A percentile compares a stretch with the other conserved stretches of the same genome.
Evolutionary conservation across 1,140 invertebrate genomes (phyloP).

Genomic region (Harpegnathos saltator): DNA sequence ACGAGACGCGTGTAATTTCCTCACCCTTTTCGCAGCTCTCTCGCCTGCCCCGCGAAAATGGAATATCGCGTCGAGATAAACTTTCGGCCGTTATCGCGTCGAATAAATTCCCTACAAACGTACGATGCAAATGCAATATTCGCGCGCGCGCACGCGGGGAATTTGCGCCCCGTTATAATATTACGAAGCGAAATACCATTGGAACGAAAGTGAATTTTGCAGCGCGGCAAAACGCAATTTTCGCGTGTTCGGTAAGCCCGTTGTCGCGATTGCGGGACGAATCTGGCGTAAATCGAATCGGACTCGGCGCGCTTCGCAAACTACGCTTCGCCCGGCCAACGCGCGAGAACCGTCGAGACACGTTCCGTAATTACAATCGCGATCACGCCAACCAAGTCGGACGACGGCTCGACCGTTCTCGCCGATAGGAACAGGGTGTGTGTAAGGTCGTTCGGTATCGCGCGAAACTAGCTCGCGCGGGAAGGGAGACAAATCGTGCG

Average conservation of each 20-base stretch:
- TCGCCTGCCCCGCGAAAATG: slow-evolving; percentile 15
- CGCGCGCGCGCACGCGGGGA: neutral
- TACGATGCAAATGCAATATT: slow-evolving; percentile 21
- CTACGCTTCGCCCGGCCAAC: neutral
- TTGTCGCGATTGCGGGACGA: neutral
- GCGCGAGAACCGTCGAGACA: too few relatives aligned
- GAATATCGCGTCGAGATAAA: slow-evolving; percentile 4
- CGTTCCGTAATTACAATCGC: neutral
- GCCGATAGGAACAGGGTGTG: too few relatives aligned
- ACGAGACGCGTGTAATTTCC: neutral
- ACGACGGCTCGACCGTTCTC: too few relatives aligned
- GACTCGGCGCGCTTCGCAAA: neutral
- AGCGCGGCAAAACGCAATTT: neutral
- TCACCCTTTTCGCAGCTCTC: slow-evolving; percentile 10
- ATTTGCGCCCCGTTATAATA: slow-evolving; percentile 25
- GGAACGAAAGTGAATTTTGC: slow-evolving; percentile 26
- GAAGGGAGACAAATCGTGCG: neutral
- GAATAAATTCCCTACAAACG: slow-evolving; percentile 21
- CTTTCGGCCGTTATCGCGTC: slow-evolving; percentile 14
- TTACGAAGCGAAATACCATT: neutral
- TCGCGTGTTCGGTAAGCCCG: neutral
- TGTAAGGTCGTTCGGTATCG: neutral
- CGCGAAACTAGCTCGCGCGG: neutral
- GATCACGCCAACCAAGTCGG: neutral
- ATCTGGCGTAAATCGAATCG: neutral